These are phyloP conservation scores for Cantharis rustica DNA, from an alignment of 2,888 invertebrate genomes.

Conservation along the genomic window DNA sequence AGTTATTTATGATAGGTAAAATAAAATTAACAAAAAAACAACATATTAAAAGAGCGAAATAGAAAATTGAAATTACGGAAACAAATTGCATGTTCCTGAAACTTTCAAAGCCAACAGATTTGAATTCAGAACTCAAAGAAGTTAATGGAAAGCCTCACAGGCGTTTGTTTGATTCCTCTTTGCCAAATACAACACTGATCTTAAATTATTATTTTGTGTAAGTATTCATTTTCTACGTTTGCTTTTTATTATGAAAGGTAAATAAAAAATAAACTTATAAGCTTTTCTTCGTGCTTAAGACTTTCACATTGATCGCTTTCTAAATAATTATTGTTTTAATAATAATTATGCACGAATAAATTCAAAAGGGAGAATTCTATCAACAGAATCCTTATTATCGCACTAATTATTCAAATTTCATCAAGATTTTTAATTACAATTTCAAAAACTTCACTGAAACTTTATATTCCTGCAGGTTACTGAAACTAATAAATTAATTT, in stretches of 20 bases:
- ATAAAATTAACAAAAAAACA: conserved; percentile 28
- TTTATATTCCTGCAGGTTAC: not conserved
- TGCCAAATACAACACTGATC: conserved; percentile 48
- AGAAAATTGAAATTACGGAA: conserved; percentile 43
- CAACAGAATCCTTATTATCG: not conserved
- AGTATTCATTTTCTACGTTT: conserved; percentile 45
- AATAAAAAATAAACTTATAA: conserved; percentile 17
- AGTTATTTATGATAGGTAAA: conserved; percentile 1
- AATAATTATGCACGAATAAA: not conserved
- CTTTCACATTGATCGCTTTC: not conserved
- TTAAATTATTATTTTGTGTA: conserved; percentile 49
- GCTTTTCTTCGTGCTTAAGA: not conserved
- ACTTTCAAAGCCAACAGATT: conserved; percentile 35
- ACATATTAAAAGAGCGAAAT: conserved; percentile 30
- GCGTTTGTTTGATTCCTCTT: conserved; percentile 60
- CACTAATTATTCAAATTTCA: not conserved
- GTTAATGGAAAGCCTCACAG: conserved; percentile 65
- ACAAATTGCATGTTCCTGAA: conserved; percentile 40
- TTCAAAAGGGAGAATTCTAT: not conserved
- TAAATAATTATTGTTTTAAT: not conserved
- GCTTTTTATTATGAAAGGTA: conserved; percentile 42
- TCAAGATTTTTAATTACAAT: not conserved
- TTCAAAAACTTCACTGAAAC: not conserved
- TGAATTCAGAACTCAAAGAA: conserved; percentile 43
- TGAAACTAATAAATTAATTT: not conserved